Evolutionary conservation across 2,888 invertebrate species (phyloP).

Genomic region (Ochropleura plecta): DNA sequence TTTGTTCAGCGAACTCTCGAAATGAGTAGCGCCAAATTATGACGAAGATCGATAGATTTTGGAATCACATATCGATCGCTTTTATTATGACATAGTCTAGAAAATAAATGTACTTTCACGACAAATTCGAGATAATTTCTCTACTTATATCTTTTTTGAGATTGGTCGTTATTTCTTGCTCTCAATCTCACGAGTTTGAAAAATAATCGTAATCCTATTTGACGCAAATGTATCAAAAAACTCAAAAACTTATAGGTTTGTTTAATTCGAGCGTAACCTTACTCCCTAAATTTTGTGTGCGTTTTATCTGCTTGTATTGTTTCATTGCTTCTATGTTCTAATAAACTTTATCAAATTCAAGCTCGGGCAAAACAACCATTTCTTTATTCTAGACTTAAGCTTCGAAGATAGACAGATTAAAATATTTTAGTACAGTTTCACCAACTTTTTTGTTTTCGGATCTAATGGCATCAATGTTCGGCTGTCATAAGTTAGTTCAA

Average conservation of each 20-base stretch:
- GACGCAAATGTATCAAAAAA: conserved; percentile 11
- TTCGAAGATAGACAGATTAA: conserved; percentile 25
- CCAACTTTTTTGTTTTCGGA: background rate
- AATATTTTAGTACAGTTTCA: conserved; percentile 18
- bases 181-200: background rate
- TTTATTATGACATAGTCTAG: background rate
- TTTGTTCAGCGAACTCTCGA: background rate
- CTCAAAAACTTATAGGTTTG: background rate
- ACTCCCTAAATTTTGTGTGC: conserved; percentile 70
- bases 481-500: background rate
- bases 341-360: conserved; percentile 81
- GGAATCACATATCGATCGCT: background rate
- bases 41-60: background rate
- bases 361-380: conserved; percentile 87
- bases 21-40: background rate
- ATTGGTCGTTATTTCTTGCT: background rate
- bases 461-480: background rate
- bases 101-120: background rate
- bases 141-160: background rate
- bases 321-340: conserved; percentile 71
- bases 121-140: background rate
- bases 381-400: conserved; percentile 61
- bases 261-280: conserved; percentile 32
- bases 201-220: background rate
- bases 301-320: conserved; percentile 70